Conservation (phyloP, 2,888 invertebrate genomes). For the Strigamia transsilvanica region DNA sequence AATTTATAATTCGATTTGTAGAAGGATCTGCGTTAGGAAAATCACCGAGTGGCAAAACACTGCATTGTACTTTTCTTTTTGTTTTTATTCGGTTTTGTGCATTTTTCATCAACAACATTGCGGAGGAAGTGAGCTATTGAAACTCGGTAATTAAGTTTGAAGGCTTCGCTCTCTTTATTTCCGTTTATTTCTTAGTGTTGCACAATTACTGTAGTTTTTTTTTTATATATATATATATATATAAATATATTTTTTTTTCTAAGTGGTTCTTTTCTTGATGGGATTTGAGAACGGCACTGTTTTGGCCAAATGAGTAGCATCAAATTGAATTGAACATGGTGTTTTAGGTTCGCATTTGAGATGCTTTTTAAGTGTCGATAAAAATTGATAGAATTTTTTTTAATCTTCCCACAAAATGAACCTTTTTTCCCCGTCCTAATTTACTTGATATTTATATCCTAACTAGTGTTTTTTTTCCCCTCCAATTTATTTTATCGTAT, state of each 20-base stretch:
- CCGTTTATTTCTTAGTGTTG: slow-evolving; percentile 1
- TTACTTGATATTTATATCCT: slow-evolving; percentile 3
- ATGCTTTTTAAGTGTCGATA: slow-evolving; percentile 43
- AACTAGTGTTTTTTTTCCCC: neutral
- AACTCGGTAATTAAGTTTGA: slow-evolving; percentile 47
- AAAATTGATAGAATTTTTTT: slow-evolving; percentile 29
- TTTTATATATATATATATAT: neutral
- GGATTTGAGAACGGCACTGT: slow-evolving; percentile 27
- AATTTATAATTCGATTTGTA: slow-evolving; percentile 37
- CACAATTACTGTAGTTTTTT: neutral
- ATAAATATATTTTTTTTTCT: too few relatives aligned
- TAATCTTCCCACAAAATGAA: slow-evolving; percentile 18
- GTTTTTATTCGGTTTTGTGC: neutral
- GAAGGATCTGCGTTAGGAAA: slow-evolving; percentile 25
- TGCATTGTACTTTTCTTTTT: neutral
- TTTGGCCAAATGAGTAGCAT: slow-evolving; percentile 34
- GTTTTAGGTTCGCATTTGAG: slow-evolving; percentile 14
- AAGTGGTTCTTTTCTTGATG: slow-evolving; percentile 16
- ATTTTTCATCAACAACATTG: neutral
- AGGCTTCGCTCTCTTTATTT: slow-evolving; percentile 23
- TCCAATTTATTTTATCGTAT: neutral
- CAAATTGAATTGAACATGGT: slow-evolving; percentile 48
- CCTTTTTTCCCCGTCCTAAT: neutral
- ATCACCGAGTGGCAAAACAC: slow-evolving; percentile 17
- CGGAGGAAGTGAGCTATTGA: slow-evolving; percentile 27